phyloP scores from a whole-genome alignment of 2,113 vertebrate genomes.

The Leucosticte australis region DNA sequence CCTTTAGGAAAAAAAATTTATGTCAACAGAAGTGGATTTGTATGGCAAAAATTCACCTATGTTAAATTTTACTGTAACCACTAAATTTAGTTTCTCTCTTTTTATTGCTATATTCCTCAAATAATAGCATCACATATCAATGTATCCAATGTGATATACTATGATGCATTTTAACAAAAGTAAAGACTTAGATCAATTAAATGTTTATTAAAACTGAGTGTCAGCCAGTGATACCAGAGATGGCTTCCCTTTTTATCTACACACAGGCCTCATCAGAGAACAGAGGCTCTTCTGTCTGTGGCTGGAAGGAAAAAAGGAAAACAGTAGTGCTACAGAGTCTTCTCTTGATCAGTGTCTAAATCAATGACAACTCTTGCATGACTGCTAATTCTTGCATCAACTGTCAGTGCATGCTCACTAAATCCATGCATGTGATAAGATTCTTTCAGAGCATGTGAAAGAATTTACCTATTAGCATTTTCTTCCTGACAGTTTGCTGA shows the following conservation, averaged over 20 bases:
- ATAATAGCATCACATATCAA: neutral
- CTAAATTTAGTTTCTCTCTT: neutral
- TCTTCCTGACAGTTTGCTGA: conserved; percentile 30
- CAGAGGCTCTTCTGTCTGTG: conserved; percentile 14
- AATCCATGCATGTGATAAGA: neutral
- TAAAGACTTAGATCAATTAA: neutral
- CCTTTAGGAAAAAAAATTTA: neutral
- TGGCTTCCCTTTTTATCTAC: neutral
- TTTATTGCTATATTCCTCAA: neutral
- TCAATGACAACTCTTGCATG: conserved; percentile 8
- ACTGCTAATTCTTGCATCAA: conserved; percentile 25
- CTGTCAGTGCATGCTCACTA: neutral
- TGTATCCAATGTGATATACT: neutral
- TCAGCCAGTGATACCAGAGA: conserved; percentile 9
- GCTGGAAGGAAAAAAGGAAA: neutral
- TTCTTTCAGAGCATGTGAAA: conserved; percentile 16
- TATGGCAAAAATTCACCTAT: neutral
- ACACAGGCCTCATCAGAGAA: neutral
- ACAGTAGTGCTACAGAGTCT: conserved; percentile 22
- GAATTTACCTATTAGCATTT: conserved; percentile 15
- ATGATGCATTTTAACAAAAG: neutral
- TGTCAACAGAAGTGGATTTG: neutral
- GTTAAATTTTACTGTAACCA: neutral
- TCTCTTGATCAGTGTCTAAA: conserved; percentile 36
- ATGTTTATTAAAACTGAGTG: neutral